Base-by-base conservation (phyloP, 2,113 vertebrate species). In the Phalacrocorax brasilianus region DNA sequence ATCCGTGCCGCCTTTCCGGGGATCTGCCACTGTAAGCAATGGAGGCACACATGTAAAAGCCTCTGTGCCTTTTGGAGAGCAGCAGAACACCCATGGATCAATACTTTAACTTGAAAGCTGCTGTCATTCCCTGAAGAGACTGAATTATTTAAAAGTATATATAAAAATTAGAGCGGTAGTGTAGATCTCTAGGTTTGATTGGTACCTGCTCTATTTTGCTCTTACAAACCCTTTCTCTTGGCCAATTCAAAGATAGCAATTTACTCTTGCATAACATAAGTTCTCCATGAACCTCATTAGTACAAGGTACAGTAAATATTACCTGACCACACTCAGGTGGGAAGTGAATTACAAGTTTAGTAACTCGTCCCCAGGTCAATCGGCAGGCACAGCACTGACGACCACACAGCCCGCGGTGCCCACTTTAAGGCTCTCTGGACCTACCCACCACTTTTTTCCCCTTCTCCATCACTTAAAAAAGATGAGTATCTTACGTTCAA, bases 1-100 rank as follows among this genome's bases (percentile, higher is more conserved):
- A 9, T 35, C 45, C 0, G 0, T n/a, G 22, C 19, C 59, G 58
- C 49, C 66, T 58, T 87, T 72, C 73, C 0, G 0, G 82, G 53
- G 49, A 79, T 73, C 49, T 68, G 77, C 49, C 59, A 44, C 89
- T 52, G 49, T 47, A n/a, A 88, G 77, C 14, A 1, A 28, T 4
- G 55, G 68, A 94, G 59, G 62, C 33, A 81, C 35, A 79, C 44
- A 28, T 8, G 49, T 11, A 7, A 80, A 85, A 66, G 59, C 66
- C 67, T 79, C 61, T 53, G 12, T 0, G 14, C 33, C 76, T 89
- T 91, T 68, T 42, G 58, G 92, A 92, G 58, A 82, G 28, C 80
- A 61, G 75, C 19, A 78, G 65, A 95, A 94, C 44, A 21, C 33
- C 35, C 38, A 23, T 5, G 3, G 35, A 91, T 93, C 94, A 91